Conservation (phyloP, 2,113 vertebrate genomes). For the Nycticorax nycticorax region DNA sequence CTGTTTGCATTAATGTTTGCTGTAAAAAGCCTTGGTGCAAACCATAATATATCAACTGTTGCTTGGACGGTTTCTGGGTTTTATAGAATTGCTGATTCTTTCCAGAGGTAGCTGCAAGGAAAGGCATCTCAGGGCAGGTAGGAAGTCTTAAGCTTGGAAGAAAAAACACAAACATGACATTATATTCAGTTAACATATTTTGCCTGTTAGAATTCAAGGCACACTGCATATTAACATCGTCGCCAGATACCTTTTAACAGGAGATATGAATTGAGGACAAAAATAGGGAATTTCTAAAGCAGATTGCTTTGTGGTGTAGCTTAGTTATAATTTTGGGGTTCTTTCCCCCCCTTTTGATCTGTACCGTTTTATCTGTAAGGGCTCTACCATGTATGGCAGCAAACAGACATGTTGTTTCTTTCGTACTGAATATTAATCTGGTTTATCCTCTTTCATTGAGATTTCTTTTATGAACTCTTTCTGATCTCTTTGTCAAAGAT, state of each 20-base stretch:
- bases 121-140: neutral
- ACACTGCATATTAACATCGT: neutral
- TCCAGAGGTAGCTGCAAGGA: neutral
- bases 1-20: neutral
- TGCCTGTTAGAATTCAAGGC: neutral
- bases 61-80: neutral
- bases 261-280: neutral
- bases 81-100: neutral
- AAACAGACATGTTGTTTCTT: neutral
- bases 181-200: neutral
- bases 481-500: neutral
- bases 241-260: neutral
- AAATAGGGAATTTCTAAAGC: neutral
- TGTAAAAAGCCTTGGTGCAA: neutral
- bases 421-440: neutral
- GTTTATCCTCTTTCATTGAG: neutral
- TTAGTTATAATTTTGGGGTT: rapidly evolving
- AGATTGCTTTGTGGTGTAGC: neutral
- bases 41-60: neutral
- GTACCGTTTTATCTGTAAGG: neutral
- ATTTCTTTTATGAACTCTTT: neutral
- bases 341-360: neutral
- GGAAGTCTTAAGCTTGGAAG: neutral
- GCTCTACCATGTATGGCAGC: neutral
- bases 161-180: neutral